Evolutionary conservation across 2,888 invertebrate genomes (phyloP), one percentile per base, ranked within the genome.

Genomic region (Resseliella maxima): DNA sequence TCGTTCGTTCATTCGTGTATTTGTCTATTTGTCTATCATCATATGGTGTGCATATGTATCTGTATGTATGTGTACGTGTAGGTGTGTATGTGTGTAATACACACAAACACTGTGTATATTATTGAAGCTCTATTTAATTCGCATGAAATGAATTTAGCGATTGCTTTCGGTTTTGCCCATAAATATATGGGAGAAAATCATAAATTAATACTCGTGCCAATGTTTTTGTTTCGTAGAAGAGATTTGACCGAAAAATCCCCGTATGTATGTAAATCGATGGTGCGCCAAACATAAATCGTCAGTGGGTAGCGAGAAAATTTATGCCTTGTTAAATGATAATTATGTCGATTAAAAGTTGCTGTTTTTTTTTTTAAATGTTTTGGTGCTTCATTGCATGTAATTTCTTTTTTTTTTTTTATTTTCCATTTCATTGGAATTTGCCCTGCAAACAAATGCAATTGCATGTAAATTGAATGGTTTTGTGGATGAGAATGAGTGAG

Each of bases 311-410:
- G 72, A 72, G 72, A 27, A 72, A 31, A 72, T 72, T 72, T 72
- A 72, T 72, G 72, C 72, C 72, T 72, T 72, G 72, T 72, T 31
- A 72, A 72, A 72, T 72, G 72, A 72, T 72, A 72, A 72, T 72
- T 72, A 72, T 72, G 72, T 31, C 72, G 72, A 72, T 72, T 72
- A 72, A 72, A 72, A 72, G 72, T 31, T 72, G 72, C 24, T 72
- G 46, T 50, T 8, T 50, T 31, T 72, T 59, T 59, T 59, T 59
- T 2, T 59, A 3, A 15, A 1, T 59, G 24, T 59, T n/a, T 50
- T 8, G 18, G 5, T 59, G 59, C 5, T 12, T 15, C 10, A n/a
- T 18, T 0, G 15, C 6, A 72, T 72, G 35, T n/a, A 72, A 72
- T 72, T 72, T 72, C n/a, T n/a, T n/a, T n/a, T n/a, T n/a, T n/a